These are phyloP conservation scores for Clunio marinus DNA, from an alignment of 2,888 invertebrate genomes.

Conservation along the genomic window DNA sequence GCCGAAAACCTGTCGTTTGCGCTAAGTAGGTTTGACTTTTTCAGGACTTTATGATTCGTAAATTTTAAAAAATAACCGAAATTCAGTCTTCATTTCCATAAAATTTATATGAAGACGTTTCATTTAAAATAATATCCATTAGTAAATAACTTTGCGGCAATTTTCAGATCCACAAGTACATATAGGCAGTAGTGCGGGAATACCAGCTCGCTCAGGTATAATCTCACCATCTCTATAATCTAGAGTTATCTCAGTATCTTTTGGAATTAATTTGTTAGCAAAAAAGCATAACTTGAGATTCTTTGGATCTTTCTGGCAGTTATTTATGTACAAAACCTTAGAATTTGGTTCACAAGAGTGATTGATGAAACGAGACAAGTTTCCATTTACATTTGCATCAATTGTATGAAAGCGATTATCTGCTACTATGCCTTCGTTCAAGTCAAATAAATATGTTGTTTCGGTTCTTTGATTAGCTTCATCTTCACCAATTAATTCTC, in stretches of 20 bases:
- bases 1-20: no score
- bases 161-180: no score
- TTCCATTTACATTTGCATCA: background rate
- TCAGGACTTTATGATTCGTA: no score
- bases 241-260: background rate
- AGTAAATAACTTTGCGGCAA: no score
- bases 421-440: constrained; percentile 69
- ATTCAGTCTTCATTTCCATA: no score
- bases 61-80: no score
- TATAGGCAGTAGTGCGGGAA: no score
- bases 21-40: no score
- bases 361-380: background rate
- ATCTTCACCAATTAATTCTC: constrained; percentile 86
- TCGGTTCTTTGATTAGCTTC: constrained; percentile 83
- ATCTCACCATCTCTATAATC: background rate
- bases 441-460: constrained; percentile 90
- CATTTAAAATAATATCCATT: no score
- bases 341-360: background rate
- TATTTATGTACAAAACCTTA: background rate
- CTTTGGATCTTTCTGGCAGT: background rate
- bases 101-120: no score
- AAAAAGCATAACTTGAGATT: background rate
- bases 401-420: background rate
- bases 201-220: no score
- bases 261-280: background rate